phyloP scores from a whole-genome alignment of 2,797 vertebrate species.

The Naso thynnoides region DNA sequence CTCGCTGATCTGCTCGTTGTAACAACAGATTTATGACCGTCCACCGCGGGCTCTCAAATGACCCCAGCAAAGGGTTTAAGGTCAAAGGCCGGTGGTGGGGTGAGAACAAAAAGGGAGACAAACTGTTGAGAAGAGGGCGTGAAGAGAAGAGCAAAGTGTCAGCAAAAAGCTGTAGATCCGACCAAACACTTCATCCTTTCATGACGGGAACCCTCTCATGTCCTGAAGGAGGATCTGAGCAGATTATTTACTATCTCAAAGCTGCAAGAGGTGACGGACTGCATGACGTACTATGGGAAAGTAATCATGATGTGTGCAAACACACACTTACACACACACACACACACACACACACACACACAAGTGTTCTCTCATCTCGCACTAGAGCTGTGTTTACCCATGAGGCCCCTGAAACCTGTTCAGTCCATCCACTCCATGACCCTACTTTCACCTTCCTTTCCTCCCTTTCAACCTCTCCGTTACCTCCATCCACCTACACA shows the following conservation, averaged over 20 bases:
- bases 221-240: slow-evolving; percentile 17
- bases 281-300: slow-evolving; percentile 16
- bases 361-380: slow-evolving; percentile 46
- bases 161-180: slow-evolving; percentile 25
- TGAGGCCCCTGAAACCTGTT: slow-evolving; percentile 62
- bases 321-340: slow-evolving; percentile 17
- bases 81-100: slow-evolving; percentile 55
- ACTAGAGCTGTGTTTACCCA: slow-evolving; percentile 62
- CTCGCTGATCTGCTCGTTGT: slow-evolving; percentile 40
- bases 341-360: slow-evolving; percentile 15
- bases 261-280: slow-evolving; percentile 4
- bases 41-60: slow-evolving; percentile 42
- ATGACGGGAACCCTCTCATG: not conserved
- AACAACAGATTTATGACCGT: slow-evolving; percentile 59
- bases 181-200: slow-evolving; percentile 20
- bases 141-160: slow-evolving; percentile 34
- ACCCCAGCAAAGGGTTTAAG: slow-evolving; percentile 21
- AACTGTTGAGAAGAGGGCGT: slow-evolving; percentile 43
- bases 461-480: slow-evolving; percentile 14
- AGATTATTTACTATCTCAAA: slow-evolving; percentile 26
- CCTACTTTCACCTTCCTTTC: slow-evolving; percentile 47
- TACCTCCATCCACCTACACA: not conserved
- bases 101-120: slow-evolving; percentile 42
- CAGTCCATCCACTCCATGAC: slow-evolving; percentile 48
- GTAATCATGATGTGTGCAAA: not conserved